These are phyloP conservation scores for Calephelis virginiensis DNA, from an alignment of 1,140 invertebrate species.

Conservation along the genomic window DNA sequence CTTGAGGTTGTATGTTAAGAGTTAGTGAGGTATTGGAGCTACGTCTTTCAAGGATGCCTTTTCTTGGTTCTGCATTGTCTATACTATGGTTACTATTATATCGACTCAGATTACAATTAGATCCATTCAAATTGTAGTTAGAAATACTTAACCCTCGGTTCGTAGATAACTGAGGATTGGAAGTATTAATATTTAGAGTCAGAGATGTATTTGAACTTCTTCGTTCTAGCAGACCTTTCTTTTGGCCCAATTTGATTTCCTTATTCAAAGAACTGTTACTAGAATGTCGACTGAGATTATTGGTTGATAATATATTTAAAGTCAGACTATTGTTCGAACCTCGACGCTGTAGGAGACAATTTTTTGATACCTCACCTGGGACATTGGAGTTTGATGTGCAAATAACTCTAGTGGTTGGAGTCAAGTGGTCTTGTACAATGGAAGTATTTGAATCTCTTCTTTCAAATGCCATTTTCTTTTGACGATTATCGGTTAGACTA, in stretches of 20 bases:
- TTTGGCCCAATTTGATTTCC: slow-evolving; percentile 61
- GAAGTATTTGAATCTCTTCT: slow-evolving; percentile 93
- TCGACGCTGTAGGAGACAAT: slow-evolving; percentile 87
- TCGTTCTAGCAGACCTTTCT: slow-evolving; percentile 86
- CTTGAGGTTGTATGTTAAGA: slow-evolving; percentile 66
- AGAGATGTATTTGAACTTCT: slow-evolving; percentile 92
- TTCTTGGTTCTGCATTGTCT: slow-evolving; percentile 60
- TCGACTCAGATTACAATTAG: slow-evolving; percentile 69
- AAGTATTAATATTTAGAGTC: slow-evolving; percentile 83
- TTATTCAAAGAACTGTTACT: slow-evolving; percentile 77
- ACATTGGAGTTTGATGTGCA: slow-evolving; percentile 65
- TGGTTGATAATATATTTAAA: slow-evolving; percentile 76
- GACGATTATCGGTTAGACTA: slow-evolving; percentile 66
- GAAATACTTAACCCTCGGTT: slow-evolving; percentile 74
- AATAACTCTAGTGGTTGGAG: slow-evolving; percentile 59
- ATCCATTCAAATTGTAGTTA: slow-evolving; percentile 74
- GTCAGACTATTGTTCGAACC: slow-evolving; percentile 94
- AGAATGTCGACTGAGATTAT: slow-evolving; percentile 77
- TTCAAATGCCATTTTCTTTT: slow-evolving; percentile 83
- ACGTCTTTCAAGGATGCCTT: slow-evolving; percentile 69
- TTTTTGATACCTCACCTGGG: slow-evolving; percentile 71
- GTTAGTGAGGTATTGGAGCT: slow-evolving; percentile 74
- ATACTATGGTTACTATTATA: slow-evolving; percentile 76
- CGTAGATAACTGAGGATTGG: slow-evolving; percentile 70
- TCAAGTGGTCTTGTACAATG: slow-evolving; percentile 80